Percentiles rank a stretch among this genome's conserved stretches.
Conservation (phyloP, 2,888 invertebrate genomes). For the Ophioninae sp. region DNA sequence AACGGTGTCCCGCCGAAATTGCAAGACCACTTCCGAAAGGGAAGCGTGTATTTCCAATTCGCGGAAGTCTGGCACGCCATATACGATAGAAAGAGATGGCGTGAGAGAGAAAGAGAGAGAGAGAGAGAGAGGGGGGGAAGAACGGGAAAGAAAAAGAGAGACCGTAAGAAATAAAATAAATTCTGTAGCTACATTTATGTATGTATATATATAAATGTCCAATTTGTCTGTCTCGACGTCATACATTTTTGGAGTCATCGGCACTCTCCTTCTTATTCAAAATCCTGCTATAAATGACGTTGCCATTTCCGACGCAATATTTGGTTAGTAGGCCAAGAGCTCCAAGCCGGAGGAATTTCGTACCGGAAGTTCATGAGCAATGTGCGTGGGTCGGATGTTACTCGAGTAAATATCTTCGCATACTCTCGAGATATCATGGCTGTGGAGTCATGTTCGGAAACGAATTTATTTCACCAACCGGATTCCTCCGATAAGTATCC, state of each 20-base stretch:
- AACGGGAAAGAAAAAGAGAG: neutral
- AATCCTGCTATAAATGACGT: conserved; percentile 2
- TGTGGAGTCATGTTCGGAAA: neutral
- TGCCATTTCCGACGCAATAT: conserved; percentile 42
- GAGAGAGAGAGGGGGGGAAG: neutral
- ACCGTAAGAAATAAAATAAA: conserved; percentile 23
- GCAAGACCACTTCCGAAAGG: conserved; percentile 59
- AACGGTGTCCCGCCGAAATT: conserved; percentile 7
- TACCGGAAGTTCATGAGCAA: conserved; percentile 22
- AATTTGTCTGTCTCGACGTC: neutral
- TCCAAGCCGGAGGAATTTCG: conserved; percentile 5
- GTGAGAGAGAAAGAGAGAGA: neutral
- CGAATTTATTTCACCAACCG: neutral
- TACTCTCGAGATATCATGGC: neutral
- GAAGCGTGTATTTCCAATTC: conserved; percentile 52
- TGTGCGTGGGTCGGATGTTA: neutral
- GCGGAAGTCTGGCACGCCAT: conserved; percentile 11
- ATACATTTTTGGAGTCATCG: conserved; percentile 28
- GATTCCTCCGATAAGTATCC: neutral
- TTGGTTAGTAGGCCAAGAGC: conserved; percentile 43
- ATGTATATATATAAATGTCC: neutral
- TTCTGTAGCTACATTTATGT: neutral
- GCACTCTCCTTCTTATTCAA: conserved; percentile 7
- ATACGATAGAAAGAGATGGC: neutral
- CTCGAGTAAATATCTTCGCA: neutral